Percentiles rank a stretch among this genome's conserved stretches.
Conservation (phyloP, 2,797 vertebrate species). For the Silurus aristotelis region DNA sequence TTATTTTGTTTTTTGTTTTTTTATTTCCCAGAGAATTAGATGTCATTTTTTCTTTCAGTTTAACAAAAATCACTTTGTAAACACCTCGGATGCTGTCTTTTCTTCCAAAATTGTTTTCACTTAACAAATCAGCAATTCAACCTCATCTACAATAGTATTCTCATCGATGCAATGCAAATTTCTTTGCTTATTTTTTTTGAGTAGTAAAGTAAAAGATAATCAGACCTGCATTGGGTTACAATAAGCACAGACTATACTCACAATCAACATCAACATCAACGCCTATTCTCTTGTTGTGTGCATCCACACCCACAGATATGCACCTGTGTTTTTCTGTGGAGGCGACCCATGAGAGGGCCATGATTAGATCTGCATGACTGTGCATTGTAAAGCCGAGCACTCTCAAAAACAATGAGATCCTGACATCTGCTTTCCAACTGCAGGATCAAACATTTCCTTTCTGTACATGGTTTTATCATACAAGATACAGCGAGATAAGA, state of each 20-base stretch:
- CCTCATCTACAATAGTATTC: not conserved
- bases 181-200: conserved; percentile 50
- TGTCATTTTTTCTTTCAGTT: too few relatives aligned
- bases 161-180: conserved; percentile 51
- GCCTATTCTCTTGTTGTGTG: not conserved
- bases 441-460: conserved; percentile 37
- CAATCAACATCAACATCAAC: not conserved
- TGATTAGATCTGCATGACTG: conserved; percentile 48
- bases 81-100: not conserved
- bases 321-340: conserved; percentile 52
- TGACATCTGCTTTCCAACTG: conserved; percentile 42
- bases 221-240: conserved; percentile 54
- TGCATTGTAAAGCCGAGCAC: conserved; percentile 43
- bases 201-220: conserved; percentile 19
- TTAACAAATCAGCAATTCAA: conserved; percentile 9
- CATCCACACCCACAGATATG: conserved; percentile 26
- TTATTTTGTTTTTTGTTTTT: too few relatives aligned
- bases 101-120: conserved; percentile 5
- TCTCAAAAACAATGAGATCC: conserved; percentile 42
- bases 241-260: conserved; percentile 48
- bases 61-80: too few relatives aligned
- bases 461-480: conserved; percentile 18
- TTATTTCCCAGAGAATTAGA: too few relatives aligned
- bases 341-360: conserved; percentile 3
- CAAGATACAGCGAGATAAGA: conserved; percentile 12